These are phyloP conservation scores for Orchestia grillus DNA, from an alignment of 1,140 invertebrate genomes.

Conservation along the genomic window DNA sequence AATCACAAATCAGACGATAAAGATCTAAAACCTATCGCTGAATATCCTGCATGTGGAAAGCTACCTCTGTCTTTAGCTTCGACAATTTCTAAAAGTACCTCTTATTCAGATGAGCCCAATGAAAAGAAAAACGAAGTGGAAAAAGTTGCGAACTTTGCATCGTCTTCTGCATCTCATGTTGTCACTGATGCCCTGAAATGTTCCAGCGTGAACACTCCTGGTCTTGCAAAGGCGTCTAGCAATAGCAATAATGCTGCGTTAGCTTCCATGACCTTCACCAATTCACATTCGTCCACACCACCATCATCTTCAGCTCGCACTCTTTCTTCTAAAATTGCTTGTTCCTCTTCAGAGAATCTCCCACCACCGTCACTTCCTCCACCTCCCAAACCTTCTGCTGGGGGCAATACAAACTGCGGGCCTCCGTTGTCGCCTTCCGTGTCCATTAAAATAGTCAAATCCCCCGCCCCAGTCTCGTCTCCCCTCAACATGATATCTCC, in stretches of 20 bases:
- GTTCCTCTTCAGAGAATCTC: slow-evolving; percentile 36
- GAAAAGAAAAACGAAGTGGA: not conserved
- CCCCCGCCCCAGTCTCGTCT: slow-evolving; percentile 76
- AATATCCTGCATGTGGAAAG: not conserved
- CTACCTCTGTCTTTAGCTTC: not conserved
- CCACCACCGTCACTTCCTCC: slow-evolving; percentile 45
- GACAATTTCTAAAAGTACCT: not conserved
- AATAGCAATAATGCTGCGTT: not conserved
- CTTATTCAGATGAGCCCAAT: not conserved
- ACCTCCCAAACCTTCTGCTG: slow-evolving; percentile 56
- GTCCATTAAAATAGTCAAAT: slow-evolving; percentile 83
- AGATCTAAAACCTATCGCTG: slow-evolving; percentile 6
- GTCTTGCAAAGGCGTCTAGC: not conserved
- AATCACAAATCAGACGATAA: slow-evolving; percentile 32
- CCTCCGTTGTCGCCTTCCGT: slow-evolving; percentile 77
- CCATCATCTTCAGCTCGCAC: slow-evolving; percentile 51
- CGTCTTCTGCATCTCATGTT: not conserved
- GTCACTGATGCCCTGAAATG: not conserved
- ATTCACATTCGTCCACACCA: not conserved
- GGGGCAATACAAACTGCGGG: slow-evolving; percentile 53
- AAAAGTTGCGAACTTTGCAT: not conserved
- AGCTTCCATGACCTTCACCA: not conserved
- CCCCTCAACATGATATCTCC: slow-evolving; percentile 73
- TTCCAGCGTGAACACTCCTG: not conserved
- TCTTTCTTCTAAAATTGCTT: not conserved